Evolutionary conservation across 2,888 invertebrate species (phyloP).

Genomic region (Aphidoletes aphidimyza): DNA sequence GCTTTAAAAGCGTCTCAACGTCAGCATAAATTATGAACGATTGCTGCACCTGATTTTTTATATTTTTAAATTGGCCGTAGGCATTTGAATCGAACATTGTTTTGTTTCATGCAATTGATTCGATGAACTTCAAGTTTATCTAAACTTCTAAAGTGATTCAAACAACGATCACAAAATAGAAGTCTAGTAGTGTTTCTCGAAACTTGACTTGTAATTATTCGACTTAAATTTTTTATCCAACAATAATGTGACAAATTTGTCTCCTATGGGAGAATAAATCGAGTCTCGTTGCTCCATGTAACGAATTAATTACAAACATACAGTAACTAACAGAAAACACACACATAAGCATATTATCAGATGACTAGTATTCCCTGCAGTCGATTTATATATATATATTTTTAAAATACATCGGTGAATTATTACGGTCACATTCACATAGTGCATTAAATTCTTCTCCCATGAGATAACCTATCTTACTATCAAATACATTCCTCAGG

Average conservation of each 20-base stretch:
- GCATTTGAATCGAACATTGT: slow-evolving; percentile 56
- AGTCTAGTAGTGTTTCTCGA: slow-evolving; percentile 53
- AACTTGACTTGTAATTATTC: slow-evolving; percentile 49
- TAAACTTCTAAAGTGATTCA: slow-evolving; percentile 57
- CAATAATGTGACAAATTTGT: slow-evolving; percentile 56
- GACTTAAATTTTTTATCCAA: slow-evolving; percentile 57
- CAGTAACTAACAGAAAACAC: background rate
- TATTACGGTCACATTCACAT: too few species aligned
- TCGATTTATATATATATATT: too few species aligned
- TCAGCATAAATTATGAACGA: slow-evolving; percentile 58
- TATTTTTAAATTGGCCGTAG: slow-evolving; percentile 56
- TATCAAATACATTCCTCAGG: too few species aligned
- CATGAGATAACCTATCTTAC: too few species aligned
- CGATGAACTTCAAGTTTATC: background rate
- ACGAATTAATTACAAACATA: too few species aligned
- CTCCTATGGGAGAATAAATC: too few species aligned
- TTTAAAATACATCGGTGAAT: too few species aligned
- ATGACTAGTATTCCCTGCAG: too few species aligned
- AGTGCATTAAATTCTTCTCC: too few species aligned
- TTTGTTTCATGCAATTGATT: background rate
- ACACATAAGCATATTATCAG: too few species aligned
- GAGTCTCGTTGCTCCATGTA: too few species aligned
- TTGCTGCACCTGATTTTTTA: slow-evolving; percentile 55
- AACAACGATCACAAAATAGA: slow-evolving; percentile 58
- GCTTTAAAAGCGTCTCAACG: slow-evolving; percentile 57